These are phyloP conservation scores for Clunio marinus DNA, from an alignment of 2,888 invertebrate genomes.

Conservation along the genomic window DNA sequence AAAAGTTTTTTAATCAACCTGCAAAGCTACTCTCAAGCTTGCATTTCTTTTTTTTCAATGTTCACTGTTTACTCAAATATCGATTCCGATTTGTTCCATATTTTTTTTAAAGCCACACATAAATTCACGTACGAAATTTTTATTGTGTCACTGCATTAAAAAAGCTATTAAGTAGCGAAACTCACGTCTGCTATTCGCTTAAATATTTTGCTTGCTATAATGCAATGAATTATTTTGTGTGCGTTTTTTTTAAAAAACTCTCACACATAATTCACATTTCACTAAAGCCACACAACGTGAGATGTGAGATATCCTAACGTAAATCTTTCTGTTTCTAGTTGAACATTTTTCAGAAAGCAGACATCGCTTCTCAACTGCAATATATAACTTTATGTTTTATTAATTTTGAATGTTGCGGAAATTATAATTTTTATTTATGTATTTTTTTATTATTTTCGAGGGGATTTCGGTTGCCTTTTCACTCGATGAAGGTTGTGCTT, in stretches of 20 bases:
- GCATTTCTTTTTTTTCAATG: not conserved
- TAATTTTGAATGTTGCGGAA: conserved; percentile 31
- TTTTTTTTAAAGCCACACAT: no score
- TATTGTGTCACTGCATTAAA: not conserved
- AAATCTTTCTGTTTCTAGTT: conserved; percentile 4
- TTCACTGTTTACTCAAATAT: not conserved
- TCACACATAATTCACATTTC: conserved; percentile 3
- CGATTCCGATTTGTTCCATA: not conserved
- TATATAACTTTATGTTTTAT: conserved; percentile 17
- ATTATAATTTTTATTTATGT: conserved; percentile 28
- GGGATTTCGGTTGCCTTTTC: not conserved
- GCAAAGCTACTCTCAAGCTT: not conserved
- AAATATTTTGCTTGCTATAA: no score
- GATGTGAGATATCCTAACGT: not conserved
- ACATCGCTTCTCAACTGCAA: not conserved
- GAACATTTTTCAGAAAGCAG: not conserved
- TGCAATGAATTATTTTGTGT: no score
- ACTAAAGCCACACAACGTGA: not conserved
- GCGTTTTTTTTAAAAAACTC: not conserved
- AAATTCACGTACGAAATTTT: not conserved
- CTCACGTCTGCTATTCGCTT: no score
- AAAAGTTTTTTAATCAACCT: conserved; percentile 24
- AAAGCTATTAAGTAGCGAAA: no score
- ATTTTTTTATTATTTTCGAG: conserved; percentile 15
- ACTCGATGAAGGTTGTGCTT: no score